Evolutionary conservation across 2,888 invertebrate species (phyloP), one percentile per base, ranked within the genome.

Genomic region (Lepidonotus clava): DNA sequence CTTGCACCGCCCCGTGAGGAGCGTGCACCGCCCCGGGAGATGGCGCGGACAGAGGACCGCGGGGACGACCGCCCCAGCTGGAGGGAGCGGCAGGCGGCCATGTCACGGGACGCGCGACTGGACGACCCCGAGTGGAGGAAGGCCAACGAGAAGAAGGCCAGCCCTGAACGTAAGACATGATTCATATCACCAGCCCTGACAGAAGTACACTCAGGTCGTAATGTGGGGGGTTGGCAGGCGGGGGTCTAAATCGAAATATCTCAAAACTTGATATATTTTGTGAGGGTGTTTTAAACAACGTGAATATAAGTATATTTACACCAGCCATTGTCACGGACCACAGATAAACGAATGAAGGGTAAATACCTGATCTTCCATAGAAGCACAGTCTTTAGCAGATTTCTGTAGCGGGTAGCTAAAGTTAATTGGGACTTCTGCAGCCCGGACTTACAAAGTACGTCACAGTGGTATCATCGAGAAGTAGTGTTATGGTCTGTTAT

Each of bases 31-130:
- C n/a, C n/a, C n/a, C n/a, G n/a, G n/a, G n/a, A n/a, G n/a, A n/a
- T n/a, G n/a, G n/a, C n/a, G n/a, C n/a, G n/a, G n/a, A n/a, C n/a
- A n/a, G n/a, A n/a, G n/a, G n/a, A n/a, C n/a, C n/a, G 40, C 5
- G n/a, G 28, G 0, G 80, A 80, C 51, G 28, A 41, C 41, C 18
- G 80, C 11, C 80, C 80, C 18, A 80, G 80, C 80, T 80, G 80
- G 80, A 41, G 24, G 80, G 80, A 80, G 32, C 41, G 80, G 0
- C 80, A 80, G 46, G 80, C 80, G n/a, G 80, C 80, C 41, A 80
- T 46, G 41, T 46, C 46, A 6, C 41, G 80, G 1, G 80, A 80
- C 80, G 80, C 51, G 18, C 41, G 80, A 11, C 51, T 80, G 0
- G 80, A 80, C 24, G 80, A 41, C n/a, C 41, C 41, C 46, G n/a